Conservation (phyloP, 2,113 vertebrate genomes). For the Sphaerodactylus townsendi region DNA sequence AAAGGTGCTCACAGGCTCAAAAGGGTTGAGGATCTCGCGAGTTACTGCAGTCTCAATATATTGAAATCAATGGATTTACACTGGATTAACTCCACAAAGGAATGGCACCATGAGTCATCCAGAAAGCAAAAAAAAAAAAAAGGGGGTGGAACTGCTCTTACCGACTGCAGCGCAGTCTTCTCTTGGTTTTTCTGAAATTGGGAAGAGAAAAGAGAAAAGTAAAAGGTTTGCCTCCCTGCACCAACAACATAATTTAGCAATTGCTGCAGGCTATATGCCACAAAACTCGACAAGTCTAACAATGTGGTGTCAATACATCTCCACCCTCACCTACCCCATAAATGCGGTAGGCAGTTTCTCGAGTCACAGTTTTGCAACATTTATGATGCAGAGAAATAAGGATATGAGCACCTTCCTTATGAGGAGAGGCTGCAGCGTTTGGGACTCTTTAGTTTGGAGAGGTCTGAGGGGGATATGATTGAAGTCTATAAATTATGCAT, state of each 20-base stretch:
- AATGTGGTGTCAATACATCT: not conserved
- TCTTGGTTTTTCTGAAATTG: conserved; percentile 44
- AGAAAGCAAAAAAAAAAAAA: not conserved
- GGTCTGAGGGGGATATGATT: too few relatives aligned
- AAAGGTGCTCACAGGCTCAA: too few relatives aligned
- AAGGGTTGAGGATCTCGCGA: too few relatives aligned
- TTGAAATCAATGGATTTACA: too few relatives aligned
- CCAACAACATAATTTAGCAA: not conserved
- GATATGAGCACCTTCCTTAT: too few relatives aligned
- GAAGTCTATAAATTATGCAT: too few relatives aligned
- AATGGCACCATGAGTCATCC: not conserved
- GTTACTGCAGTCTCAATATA: too few relatives aligned
- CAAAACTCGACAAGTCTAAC: not conserved
- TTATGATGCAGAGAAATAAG: not conserved
- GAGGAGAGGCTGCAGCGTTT: too few relatives aligned
- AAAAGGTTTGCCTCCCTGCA: not conserved
- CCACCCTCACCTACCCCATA: not conserved
- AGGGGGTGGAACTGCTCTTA: not conserved
- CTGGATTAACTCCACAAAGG: not conserved
- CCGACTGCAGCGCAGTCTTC: conserved; percentile 25
- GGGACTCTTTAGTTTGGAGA: too few relatives aligned
- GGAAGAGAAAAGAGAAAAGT: not conserved
- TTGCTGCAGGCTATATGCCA: not conserved
- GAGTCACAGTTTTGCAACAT: not conserved
- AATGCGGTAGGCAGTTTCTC: not conserved